A percentile compares a stretch with the other conserved stretches of the same genome.
Conservation (phyloP, 92 coral and sea anemone genomes). For the Virgularia gustaviana region DNA sequence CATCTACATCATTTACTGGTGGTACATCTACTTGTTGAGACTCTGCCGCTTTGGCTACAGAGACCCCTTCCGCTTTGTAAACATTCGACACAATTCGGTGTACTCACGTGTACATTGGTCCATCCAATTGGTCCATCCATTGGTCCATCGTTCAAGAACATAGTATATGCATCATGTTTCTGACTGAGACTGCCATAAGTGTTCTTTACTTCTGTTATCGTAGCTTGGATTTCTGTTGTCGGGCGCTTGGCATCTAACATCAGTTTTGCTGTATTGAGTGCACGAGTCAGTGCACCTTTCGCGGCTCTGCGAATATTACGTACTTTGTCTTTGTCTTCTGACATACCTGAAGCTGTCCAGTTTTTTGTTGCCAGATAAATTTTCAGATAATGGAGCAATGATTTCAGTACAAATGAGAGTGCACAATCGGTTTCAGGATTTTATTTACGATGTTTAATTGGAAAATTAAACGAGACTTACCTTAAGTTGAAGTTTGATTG, state of each 20-base stretch:
- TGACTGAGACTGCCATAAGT: background rate
- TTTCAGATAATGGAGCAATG: conserved; percentile 43
- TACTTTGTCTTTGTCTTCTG: conserved; percentile 29
- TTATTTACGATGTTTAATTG: too few species aligned
- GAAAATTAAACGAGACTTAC: too few species aligned
- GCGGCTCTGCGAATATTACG: conserved; percentile 47
- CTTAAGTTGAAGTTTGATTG: too few species aligned
- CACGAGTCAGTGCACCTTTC: conserved; percentile 34
- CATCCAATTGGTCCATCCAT: too few species aligned
- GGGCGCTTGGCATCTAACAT: conserved; percentile 28
- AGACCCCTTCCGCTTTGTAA: too few species aligned
- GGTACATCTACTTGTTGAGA: conserved; percentile 1
- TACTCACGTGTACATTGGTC: conserved; percentile 40
- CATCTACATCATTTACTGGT: too few species aligned
- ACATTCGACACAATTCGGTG: too few species aligned
- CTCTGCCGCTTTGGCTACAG: too few species aligned
- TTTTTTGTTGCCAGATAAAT: conserved; percentile 11
- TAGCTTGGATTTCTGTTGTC: conserved; percentile 20
- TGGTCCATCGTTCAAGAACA: conserved; percentile 42
- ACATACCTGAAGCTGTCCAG: background rate
- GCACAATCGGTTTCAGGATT: background rate
- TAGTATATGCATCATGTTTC: conserved; percentile 41
- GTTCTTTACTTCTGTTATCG: conserved; percentile 13
- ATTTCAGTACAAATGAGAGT: too few species aligned
- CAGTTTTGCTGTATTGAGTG: conserved; percentile 30